These are phyloP conservation scores for Zosterops hypoxanthus DNA, from an alignment of 2,113 vertebrate genomes.

Conservation along the genomic window DNA sequence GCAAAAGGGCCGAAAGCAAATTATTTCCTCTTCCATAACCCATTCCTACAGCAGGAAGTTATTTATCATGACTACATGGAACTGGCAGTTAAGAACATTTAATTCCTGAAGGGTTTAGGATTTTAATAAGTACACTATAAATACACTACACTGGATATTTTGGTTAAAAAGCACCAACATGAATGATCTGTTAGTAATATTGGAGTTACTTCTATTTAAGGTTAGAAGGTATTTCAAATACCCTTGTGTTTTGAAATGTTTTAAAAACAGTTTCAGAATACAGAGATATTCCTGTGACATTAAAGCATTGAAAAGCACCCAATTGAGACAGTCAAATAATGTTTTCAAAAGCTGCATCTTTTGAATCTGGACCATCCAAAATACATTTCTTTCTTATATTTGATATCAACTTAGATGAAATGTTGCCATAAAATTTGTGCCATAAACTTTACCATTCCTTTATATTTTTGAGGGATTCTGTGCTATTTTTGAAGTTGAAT, in stretches of 20 bases:
- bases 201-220: not conserved
- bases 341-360: not conserved
- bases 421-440: not conserved
- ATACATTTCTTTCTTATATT: not conserved
- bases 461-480: not conserved
- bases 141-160: not conserved
- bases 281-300: not conserved
- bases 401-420: not conserved
- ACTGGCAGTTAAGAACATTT: not conserved
- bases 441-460: not conserved
- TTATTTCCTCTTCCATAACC: not conserved
- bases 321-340: not conserved
- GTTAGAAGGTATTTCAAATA: not conserved
- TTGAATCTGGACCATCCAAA: not conserved
- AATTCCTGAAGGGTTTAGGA: not conserved
- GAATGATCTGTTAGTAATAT: not conserved
- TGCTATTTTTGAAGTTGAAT: not conserved
- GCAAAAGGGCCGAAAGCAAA: not conserved
- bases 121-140: not conserved
- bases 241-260: not conserved
- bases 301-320: not conserved
- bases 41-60: not conserved
- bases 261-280: not conserved
- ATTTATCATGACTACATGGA: not conserved
- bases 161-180: not conserved